Conservation (phyloP, 2,888 invertebrate genomes). For the Epinotia bilunana region DNA sequence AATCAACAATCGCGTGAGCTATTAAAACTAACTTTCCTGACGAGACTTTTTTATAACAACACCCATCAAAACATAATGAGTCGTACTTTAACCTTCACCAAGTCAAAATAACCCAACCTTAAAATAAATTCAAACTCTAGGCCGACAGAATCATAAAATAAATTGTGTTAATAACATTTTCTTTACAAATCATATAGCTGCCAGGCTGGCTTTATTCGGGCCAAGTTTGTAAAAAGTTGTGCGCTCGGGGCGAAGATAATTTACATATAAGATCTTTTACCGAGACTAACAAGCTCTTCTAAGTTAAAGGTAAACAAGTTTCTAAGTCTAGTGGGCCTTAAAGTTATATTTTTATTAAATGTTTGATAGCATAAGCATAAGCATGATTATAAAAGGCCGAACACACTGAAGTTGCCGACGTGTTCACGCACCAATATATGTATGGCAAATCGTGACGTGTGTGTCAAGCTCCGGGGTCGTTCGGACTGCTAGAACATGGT, state of each 20-base stretch:
- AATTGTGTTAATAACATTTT: not conserved
- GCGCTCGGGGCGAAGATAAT: constrained; percentile 10
- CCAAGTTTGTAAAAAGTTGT: constrained; percentile 28
- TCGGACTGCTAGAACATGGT: too few relatives aligned
- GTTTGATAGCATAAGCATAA: too few relatives aligned
- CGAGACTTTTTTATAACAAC: not conserved
- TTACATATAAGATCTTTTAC: not conserved
- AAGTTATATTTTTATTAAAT: not conserved
- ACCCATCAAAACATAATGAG: constrained; percentile 9
- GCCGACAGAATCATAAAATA: constrained; percentile 1
- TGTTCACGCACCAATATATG: too few relatives aligned
- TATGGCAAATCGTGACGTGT: too few relatives aligned
- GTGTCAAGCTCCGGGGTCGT: too few relatives aligned
- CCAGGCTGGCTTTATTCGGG: constrained; percentile 5
- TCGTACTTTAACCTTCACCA: not conserved
- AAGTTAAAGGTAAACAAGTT: not conserved
- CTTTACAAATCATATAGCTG: constrained; percentile 18
- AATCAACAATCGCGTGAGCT: too few relatives aligned
- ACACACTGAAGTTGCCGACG: too few relatives aligned
- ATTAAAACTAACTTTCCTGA: too few relatives aligned
- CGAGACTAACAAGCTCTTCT: not conserved
- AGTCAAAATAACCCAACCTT: constrained; percentile 18
- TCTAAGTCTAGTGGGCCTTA: not conserved
- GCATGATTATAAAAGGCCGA: too few relatives aligned
- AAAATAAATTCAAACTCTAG: constrained; percentile 7